Evolutionary conservation across 2,888 invertebrate species (phyloP).

Genomic region (Scaeva pyrastri): DNA sequence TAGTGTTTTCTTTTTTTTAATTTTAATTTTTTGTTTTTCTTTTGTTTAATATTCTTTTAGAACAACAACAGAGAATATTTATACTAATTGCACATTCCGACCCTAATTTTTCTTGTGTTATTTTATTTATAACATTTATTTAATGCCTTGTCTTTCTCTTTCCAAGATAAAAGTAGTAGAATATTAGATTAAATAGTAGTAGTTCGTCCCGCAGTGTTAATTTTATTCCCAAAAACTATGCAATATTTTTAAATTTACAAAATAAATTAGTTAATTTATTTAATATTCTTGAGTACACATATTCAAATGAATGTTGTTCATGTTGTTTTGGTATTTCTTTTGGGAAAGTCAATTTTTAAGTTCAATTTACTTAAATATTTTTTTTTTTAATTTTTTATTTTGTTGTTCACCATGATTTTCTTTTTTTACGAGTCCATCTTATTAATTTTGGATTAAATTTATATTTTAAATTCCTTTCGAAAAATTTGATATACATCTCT

Average conservation of each 20-base stretch:
- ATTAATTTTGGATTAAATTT: constrained; percentile 10
- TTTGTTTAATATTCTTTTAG: constrained; percentile 17
- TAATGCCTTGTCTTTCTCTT: constrained; percentile 28
- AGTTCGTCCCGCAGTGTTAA: constrained; percentile 56
- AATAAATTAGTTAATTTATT: constrained; percentile 36
- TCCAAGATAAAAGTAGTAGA: constrained; percentile 23
- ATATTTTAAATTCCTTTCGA: background rate
- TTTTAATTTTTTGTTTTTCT: constrained; percentile 8
- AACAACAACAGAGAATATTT: constrained; percentile 77
- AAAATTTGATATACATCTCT: constrained; percentile 36
- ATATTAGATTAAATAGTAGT: background rate
- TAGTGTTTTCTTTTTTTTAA: constrained; percentile 21
- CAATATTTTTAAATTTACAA: constrained; percentile 65
- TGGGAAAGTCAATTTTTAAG: constrained; percentile 59
- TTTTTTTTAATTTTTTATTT: constrained; percentile 7
- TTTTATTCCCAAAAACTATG: constrained; percentile 51
- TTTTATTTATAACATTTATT: constrained; percentile 13
- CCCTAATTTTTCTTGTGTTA: constrained; percentile 28
- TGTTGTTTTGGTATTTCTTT: constrained; percentile 36
- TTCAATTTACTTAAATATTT: constrained; percentile 22
- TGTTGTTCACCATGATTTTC: background rate
- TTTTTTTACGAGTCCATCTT: background rate
- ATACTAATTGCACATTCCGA: constrained; percentile 77
- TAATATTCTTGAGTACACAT: constrained; percentile 53
- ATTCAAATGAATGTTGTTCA: constrained; percentile 65